Evolutionary conservation across 2,797 vertebrate genomes (phyloP).

Genomic region (Glossophaga mutica): DNA sequence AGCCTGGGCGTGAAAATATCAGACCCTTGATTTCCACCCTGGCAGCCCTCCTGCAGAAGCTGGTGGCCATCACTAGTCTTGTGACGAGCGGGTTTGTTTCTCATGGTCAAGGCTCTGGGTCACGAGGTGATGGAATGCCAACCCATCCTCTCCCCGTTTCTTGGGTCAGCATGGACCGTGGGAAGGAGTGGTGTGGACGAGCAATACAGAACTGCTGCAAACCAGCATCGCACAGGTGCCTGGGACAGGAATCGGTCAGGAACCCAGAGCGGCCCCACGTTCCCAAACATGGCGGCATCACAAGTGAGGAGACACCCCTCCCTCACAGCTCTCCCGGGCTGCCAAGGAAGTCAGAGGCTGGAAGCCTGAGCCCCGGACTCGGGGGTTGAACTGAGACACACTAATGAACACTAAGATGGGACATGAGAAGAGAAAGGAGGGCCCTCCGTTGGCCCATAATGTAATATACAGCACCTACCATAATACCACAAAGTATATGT

Average conservation of each 20-base stretch:
- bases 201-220: not conserved
- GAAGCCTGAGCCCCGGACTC: not conserved
- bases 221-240: not conserved
- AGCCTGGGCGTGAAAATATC: accelerated
- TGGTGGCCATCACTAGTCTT: not conserved
- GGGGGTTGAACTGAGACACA: not conserved
- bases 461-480: not conserved
- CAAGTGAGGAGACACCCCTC: not conserved
- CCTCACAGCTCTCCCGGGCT: not conserved
- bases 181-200: not conserved
- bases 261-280: not conserved
- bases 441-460: not conserved
- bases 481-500: not conserved
- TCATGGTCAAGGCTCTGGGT: not conserved
- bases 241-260: not conserved
- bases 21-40: not conserved
- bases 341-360: not conserved
- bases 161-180: not conserved
- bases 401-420: not conserved
- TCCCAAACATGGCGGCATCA: not conserved
- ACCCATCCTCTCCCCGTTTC: not conserved
- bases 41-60: not conserved
- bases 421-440: not conserved
- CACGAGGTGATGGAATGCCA: not conserved
- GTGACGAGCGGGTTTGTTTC: not conserved